Evolutionary conservation across 2,888 invertebrate genomes (phyloP).

Genomic region (Julus scanicus): DNA sequence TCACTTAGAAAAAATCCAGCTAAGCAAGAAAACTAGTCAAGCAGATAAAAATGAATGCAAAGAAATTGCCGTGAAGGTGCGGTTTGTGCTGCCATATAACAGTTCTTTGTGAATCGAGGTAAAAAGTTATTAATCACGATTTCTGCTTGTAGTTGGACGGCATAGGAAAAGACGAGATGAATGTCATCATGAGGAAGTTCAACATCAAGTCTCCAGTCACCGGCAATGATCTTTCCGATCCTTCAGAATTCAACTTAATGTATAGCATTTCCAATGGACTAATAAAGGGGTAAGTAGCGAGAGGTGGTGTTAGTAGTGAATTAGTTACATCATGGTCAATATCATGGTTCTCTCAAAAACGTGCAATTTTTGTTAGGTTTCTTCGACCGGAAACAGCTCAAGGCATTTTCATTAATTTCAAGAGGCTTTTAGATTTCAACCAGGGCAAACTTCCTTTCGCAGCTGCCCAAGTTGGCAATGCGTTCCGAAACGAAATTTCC

Average conservation of each 20-base stretch:
- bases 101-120: neutral
- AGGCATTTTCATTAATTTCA: constrained; percentile 99
- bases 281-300: constrained; percentile 78
- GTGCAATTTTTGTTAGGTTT: constrained; percentile 73
- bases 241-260: constrained; percentile 99
- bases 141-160: constrained; percentile 77
- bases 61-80: constrained; percentile 79
- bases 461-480: constrained; percentile 97
- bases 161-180: constrained; percentile 91
- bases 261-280: constrained; percentile 98
- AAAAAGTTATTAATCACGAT: constrained; percentile 41
- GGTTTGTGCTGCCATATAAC: constrained; percentile 5
- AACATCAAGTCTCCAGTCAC: constrained; percentile 95
- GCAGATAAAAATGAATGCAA: constrained; percentile 79
- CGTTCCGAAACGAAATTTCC: constrained; percentile 99
- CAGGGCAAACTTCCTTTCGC: constrained; percentile 96
- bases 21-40: constrained; percentile 83
- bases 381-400: constrained; percentile 99
- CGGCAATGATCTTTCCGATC: constrained; percentile 92
- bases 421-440: constrained; percentile 95
- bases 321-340: too few species aligned
- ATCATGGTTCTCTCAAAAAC: too few species aligned
- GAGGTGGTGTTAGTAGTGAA: neutral
- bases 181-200: constrained; percentile 82
- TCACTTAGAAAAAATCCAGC: constrained; percentile 82